Percentiles rank a stretch among this genome's conserved stretches.
phyloP scores from a whole-genome alignment of 2,113 vertebrate species.

The Grantiella picta region DNA sequence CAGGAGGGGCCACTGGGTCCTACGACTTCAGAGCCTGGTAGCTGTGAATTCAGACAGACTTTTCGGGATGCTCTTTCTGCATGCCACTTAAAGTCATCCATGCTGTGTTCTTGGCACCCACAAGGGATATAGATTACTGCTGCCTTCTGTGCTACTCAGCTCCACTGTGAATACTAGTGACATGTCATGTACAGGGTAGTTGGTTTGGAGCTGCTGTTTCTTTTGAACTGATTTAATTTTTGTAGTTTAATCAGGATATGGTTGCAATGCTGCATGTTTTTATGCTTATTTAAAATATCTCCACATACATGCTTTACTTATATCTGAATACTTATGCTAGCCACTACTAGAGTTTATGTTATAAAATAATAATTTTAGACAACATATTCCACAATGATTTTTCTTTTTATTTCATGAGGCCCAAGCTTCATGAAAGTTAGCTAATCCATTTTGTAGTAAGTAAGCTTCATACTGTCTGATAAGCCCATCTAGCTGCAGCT shows the following conservation, averaged over 20 bases:
- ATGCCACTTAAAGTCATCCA: background rate
- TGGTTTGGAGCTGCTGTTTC: background rate
- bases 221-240: background rate
- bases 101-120: background rate
- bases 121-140: background rate
- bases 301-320: background rate
- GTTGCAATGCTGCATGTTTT: background rate
- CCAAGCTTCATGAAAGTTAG: background rate
- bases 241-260: background rate
- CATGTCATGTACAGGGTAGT: background rate
- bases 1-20: background rate
- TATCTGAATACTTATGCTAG: background rate
- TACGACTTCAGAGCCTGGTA: background rate
- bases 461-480: background rate
- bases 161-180: background rate
- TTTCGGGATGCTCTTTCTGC: background rate
- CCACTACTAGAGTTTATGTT: background rate
- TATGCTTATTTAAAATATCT: background rate
- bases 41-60: background rate
- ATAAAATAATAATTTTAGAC: background rate
- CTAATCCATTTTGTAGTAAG: background rate
- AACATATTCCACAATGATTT: background rate
- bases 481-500: background rate
- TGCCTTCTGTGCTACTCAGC: background rate
- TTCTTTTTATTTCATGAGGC: background rate